Conservation (phyloP, 2,888 invertebrate genomes). For the Apeira syringaria region DNA sequence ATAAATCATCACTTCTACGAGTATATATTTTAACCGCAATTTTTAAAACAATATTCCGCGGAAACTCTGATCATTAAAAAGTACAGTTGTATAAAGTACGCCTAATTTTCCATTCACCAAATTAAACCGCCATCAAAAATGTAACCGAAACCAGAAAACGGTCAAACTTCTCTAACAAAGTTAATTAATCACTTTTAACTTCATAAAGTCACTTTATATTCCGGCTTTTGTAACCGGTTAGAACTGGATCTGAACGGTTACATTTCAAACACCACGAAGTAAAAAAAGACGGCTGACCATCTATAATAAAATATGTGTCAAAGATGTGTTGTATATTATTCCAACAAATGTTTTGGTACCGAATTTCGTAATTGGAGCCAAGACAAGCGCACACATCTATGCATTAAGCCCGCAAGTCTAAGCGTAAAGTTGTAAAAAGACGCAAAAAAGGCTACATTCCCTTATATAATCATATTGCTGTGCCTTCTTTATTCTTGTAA, state of each 20-base stretch:
- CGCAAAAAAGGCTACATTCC: too few species aligned
- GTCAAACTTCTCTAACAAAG: constrained; percentile 30
- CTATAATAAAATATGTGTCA: too few species aligned
- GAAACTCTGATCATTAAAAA: constrained; percentile 3
- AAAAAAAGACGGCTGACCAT: too few species aligned
- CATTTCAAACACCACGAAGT: constrained; percentile 13
- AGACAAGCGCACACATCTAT: too few species aligned
- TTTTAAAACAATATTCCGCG: neutral
- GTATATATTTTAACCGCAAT: neutral
- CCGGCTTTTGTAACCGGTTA: constrained; percentile 8
- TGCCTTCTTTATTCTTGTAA: too few species aligned
- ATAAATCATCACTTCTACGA: too few species aligned
- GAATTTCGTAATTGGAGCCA: too few species aligned
- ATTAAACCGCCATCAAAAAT: constrained; percentile 26
- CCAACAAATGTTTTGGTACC: too few species aligned
- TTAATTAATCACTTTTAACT: constrained; percentile 35
- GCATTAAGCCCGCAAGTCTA: too few species aligned
- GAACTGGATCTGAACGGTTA: constrained; percentile 18
- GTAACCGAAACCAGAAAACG: constrained; percentile 26
- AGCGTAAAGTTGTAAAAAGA: too few species aligned
- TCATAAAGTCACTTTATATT: constrained; percentile 25
- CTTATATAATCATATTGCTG: too few species aligned
- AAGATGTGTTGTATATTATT: too few species aligned
- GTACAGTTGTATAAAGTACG: constrained; percentile 14
- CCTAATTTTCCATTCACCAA: constrained; percentile 25